phyloP scores from a whole-genome alignment of 2,888 invertebrate species.

The Tachina fera region DNA sequence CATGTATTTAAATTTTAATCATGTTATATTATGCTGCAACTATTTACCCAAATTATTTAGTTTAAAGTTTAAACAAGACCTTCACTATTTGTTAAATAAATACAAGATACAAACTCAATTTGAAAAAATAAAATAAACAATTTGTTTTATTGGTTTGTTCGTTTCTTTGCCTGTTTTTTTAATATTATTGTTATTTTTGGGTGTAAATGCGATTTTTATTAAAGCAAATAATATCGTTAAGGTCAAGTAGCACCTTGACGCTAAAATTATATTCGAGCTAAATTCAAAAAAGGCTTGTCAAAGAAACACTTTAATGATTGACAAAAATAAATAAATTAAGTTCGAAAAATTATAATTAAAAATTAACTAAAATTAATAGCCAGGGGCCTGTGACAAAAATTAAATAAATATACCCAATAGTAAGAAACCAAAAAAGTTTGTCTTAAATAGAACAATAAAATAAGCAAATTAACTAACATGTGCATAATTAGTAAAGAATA shows the following conservation, averaged over 20 bases:
- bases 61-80: constrained; percentile 13
- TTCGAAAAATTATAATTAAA: too few species aligned
- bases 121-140: constrained; percentile 6
- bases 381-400: too few species aligned
- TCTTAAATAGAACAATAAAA: too few species aligned
- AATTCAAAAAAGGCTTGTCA: neutral
- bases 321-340: neutral
- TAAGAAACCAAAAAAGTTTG: too few species aligned
- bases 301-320: neutral
- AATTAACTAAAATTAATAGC: too few species aligned
- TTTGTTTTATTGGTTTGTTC: neutral
- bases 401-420: too few species aligned
- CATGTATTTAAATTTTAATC: constrained; percentile 30
- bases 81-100: constrained; percentile 28
- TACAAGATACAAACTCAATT: constrained; percentile 3
- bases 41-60: neutral
- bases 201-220: neutral
- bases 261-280: constrained; percentile 16
- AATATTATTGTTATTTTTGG: neutral
- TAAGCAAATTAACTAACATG: too few species aligned
- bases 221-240: constrained; percentile 14
- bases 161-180: neutral
- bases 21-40: constrained; percentile 47
- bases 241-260: constrained; percentile 53
- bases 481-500: too few species aligned